Conservation (phyloP, 2,113 vertebrate genomes). For the Ancistrus triradiatus region DNA sequence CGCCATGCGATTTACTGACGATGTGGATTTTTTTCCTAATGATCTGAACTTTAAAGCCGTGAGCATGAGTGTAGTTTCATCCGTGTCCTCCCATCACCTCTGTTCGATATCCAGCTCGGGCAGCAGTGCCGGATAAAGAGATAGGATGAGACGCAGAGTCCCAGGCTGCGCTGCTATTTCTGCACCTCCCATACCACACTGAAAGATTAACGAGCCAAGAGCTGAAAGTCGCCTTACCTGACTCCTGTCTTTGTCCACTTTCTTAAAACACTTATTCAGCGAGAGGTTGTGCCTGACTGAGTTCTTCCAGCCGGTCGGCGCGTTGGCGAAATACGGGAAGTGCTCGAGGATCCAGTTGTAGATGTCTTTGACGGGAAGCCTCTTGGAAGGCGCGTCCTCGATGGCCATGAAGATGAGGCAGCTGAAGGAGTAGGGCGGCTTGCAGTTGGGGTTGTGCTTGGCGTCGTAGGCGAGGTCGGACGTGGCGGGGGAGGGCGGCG, state of each 20-base stretch:
- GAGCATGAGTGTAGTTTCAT: no score
- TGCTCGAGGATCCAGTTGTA: constrained; percentile 94
- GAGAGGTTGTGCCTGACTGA: constrained; percentile 88
- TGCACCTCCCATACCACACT: constrained; percentile 6
- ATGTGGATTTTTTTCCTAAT: no score
- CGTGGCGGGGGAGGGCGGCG: constrained; percentile 79
- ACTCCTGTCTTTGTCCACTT: constrained; percentile 89
- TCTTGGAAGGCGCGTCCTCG: constrained; percentile 84
- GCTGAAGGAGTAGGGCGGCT: constrained; percentile 89
- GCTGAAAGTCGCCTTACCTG: constrained; percentile 73
- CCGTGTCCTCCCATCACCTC: no score
- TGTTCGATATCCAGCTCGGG: no score
- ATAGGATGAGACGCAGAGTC: neutral
- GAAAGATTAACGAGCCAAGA: neutral
- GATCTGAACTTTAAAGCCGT: no score
- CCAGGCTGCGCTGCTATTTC: neutral
- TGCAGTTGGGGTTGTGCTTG: constrained; percentile 89
- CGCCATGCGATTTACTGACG: no score
- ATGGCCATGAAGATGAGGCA: constrained; percentile 95
- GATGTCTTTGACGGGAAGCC: constrained; percentile 87
- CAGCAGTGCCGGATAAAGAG: no score
- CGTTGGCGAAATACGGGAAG: constrained; percentile 86
- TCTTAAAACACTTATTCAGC: constrained; percentile 92
- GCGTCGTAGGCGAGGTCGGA: constrained; percentile 82
- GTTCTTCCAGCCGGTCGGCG: constrained; percentile 90